Base-by-base conservation (phyloP, 2,888 invertebrate species). In the Dorcus parallelipipedus region DNA sequence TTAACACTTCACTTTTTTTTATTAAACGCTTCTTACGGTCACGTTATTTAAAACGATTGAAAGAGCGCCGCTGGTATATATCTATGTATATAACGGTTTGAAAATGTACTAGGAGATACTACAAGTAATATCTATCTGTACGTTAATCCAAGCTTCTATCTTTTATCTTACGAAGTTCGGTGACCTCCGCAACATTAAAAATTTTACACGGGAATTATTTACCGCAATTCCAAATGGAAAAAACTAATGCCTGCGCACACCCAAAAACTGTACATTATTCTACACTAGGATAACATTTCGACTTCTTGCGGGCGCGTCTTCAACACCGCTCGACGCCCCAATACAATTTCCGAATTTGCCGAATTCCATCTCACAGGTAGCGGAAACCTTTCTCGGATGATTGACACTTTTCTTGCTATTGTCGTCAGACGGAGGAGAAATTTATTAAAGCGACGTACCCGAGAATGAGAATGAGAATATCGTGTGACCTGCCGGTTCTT, bases 341-440 rank as follows among this genome's bases (percentile, higher is more conserved):
- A 33, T 33, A 33, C 26, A 33, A 33, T 33, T 33, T 33, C 17
- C 45, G 57, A 39, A 41, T 54, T 26, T 54, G 51, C 10, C 50
- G 38, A 51, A 57, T 38, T 10, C 50, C 52, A 33, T 53, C 43
- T 10, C 57, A 51, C 57, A 54, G 57, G 57, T 60, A 33, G 26
- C 26, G 26, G 26, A 33, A 33, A 33, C 26, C 26, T 33, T 33
- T 33, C 26, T 33, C 26, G 26, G 20, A 33, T 33, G 26, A 33
- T 33, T 33, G 26, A 33, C 26, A 33, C 26, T 33, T 33, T 33
- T 33, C 26, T 33, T 33, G 7, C 7, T 33, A 33, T 33, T 7
- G 26, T 33, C 26, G 26, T 33, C 26, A 7, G 26, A 33, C 7
- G 26, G 26, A 33, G 7, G 5, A 7, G 26, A 7, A 33, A 33